Conservation (phyloP, 2,113 vertebrate species). For the Aythya baeri region DNA sequence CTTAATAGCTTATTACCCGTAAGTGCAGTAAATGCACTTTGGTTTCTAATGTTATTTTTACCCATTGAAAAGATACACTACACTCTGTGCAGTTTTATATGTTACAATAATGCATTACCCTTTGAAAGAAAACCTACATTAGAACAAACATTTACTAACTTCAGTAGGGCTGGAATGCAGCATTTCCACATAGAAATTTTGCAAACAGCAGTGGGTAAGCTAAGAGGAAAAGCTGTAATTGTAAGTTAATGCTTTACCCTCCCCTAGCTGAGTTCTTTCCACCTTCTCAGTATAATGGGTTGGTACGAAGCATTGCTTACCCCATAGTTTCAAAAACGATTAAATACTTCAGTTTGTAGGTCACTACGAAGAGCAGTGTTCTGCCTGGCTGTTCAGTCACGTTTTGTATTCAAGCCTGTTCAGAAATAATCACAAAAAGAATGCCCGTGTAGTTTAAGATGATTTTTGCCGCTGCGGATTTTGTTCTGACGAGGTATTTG, state of each 20-base stretch:
- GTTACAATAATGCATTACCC: not conserved
- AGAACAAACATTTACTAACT: not conserved
- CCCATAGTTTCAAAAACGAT: not conserved
- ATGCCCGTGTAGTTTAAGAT: not conserved
- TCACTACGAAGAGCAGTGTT: not conserved
- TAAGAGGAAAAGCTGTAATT: not conserved
- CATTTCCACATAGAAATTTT: rapidly evolving
- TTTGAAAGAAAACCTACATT: not conserved
- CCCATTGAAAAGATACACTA: not conserved
- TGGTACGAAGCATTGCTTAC: not conserved
- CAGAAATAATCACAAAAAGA: not conserved
- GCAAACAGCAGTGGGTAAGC: not conserved
- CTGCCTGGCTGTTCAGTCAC: not conserved
- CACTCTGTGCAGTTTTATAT: not conserved
- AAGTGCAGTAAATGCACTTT: not conserved
- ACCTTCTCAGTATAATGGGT: rapidly evolving
- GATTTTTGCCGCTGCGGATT: not conserved
- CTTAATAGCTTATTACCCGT: not conserved
- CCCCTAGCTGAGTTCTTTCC: not conserved
- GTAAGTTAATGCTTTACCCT: not conserved
- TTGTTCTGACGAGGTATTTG: not conserved
- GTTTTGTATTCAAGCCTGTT: not conserved
- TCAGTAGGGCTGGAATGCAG: not conserved
- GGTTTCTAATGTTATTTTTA: not conserved
- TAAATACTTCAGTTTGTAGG: not conserved